These are phyloP conservation scores for Hippasteria phrygiana DNA, from an alignment of 53 echinoderm and acorn worm genomes.

Conservation along the genomic window DNA sequence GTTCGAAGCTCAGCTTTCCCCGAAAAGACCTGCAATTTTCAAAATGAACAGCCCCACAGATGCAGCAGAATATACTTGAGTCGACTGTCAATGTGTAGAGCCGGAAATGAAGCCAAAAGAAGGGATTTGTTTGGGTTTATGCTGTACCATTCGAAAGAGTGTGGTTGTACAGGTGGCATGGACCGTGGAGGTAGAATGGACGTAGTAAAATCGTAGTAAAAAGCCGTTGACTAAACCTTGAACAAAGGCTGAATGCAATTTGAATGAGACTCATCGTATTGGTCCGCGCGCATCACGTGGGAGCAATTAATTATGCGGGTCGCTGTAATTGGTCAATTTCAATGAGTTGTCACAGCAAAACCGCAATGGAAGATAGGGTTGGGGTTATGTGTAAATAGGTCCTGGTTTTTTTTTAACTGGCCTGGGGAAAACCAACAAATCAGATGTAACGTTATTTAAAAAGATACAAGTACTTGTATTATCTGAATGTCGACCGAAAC, in stretches of 20 bases:
- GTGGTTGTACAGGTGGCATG: constrained; percentile 54
- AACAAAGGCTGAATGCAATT: constrained; percentile 94
- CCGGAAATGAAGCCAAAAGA: constrained; percentile 16
- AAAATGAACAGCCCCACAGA: constrained; percentile 16
- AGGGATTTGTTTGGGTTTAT: constrained; percentile 1
- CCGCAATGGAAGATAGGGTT: constrained; percentile 31
- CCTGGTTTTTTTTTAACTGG: constrained; percentile 23
- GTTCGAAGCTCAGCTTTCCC: not conserved
- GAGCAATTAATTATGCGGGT: constrained; percentile 54
- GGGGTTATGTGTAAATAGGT: not conserved
- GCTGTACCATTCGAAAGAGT: not conserved
- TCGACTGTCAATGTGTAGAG: constrained; percentile 47
- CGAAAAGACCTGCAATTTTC: constrained; percentile 16
- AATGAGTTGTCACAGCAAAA: constrained; percentile 92
- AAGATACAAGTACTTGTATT: too few species aligned
- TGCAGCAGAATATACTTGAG: constrained; percentile 12
- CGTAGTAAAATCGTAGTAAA: constrained; percentile 91
- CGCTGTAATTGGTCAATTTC: constrained; percentile 80
- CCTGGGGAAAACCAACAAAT: constrained; percentile 48
- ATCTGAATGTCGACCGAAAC: too few species aligned
- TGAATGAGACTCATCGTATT: constrained; percentile 83
- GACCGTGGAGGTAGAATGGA: constrained; percentile 62
- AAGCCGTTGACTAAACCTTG: constrained; percentile 96
- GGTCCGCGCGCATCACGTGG: constrained; percentile 71
- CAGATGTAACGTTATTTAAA: not conserved